phyloP scores from a whole-genome alignment of 2,113 vertebrate genomes.

The Hippocampus comes region DNA sequence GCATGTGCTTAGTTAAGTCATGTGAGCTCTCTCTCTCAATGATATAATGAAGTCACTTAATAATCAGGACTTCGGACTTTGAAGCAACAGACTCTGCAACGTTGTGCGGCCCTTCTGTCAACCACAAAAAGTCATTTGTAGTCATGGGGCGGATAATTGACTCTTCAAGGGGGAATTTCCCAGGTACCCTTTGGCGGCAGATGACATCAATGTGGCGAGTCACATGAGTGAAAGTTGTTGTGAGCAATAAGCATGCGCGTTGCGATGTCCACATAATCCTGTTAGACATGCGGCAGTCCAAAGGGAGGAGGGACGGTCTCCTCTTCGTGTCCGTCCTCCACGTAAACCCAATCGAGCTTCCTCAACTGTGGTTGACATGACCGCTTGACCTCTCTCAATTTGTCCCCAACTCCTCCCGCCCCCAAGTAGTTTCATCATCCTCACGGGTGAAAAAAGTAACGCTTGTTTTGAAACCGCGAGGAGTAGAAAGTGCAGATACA shows the following conservation, averaged over 20 bases:
- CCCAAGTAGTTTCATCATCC: too few relatives aligned
- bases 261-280: too few relatives aligned
- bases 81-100: neutral
- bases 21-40: neutral
- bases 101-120: neutral
- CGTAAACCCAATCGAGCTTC: too few relatives aligned
- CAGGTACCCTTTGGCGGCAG: conserved; percentile 15
- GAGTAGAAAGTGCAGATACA: too few relatives aligned
- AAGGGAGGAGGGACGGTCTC: too few relatives aligned
- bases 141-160: conserved; percentile 35
- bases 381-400: too few relatives aligned
- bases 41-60: neutral
- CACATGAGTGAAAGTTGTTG: conserved; percentile 40
- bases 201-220: conserved; percentile 47
- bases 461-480: too few relatives aligned
- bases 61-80: neutral
- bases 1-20: neutral
- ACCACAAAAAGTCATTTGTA: neutral
- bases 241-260: conserved; percentile 18
- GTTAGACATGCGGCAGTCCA: too few relatives aligned
- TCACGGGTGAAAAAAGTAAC: too few relatives aligned
- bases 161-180: conserved; percentile 41
- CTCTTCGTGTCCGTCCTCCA: too few relatives aligned
- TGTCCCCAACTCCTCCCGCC: too few relatives aligned
- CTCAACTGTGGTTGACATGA: too few relatives aligned